Conservation (phyloP, 2,888 invertebrate genomes). For the Biston stratarius region DNA sequence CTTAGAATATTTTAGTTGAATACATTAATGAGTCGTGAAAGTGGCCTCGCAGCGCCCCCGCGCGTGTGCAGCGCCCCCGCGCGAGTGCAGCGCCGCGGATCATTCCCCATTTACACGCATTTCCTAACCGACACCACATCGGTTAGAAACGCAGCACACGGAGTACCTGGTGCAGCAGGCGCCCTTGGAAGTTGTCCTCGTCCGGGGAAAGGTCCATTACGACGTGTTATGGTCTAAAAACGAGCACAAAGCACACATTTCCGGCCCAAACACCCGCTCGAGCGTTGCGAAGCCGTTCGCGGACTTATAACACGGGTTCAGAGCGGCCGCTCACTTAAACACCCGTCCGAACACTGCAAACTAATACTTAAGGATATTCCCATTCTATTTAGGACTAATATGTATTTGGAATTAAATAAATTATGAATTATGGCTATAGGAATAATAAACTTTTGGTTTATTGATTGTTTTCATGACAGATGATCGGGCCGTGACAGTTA, state of each 20-base stretch:
- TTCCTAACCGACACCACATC: neutral
- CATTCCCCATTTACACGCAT: constrained; percentile 1
- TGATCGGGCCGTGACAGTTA: neutral
- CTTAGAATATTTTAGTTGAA: neutral
- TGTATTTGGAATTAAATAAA: neutral
- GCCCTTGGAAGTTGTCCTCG: constrained; percentile 92
- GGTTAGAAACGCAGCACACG: constrained; percentile 9
- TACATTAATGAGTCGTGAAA: constrained; percentile 15
- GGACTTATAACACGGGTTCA: constrained; percentile 11
- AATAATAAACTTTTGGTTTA: constrained; percentile 1
- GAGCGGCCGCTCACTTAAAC: constrained; percentile 33
- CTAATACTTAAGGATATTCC: neutral
- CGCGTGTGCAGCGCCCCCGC: constrained; percentile 45
- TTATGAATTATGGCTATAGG: neutral
- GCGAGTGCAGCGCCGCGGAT: constrained; percentile 30
- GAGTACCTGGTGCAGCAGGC: constrained; percentile 90
- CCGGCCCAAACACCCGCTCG: constrained; percentile 65
- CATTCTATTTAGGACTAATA: neutral
- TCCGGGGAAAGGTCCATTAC: constrained; percentile 91
- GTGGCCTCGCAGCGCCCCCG: constrained; percentile 23
- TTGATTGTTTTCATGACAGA: constrained; percentile 31
- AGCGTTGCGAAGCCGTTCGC: constrained; percentile 63
- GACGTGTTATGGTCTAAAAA: constrained; percentile 51
- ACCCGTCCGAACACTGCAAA: constrained; percentile 3
- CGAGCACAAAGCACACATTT: constrained; percentile 63